Percentiles rank a stretch among this genome's conserved stretches.
These are phyloP conservation scores for Plagodis pulveraria DNA, from an alignment of 2,888 invertebrate species.

Conservation along the genomic window DNA sequence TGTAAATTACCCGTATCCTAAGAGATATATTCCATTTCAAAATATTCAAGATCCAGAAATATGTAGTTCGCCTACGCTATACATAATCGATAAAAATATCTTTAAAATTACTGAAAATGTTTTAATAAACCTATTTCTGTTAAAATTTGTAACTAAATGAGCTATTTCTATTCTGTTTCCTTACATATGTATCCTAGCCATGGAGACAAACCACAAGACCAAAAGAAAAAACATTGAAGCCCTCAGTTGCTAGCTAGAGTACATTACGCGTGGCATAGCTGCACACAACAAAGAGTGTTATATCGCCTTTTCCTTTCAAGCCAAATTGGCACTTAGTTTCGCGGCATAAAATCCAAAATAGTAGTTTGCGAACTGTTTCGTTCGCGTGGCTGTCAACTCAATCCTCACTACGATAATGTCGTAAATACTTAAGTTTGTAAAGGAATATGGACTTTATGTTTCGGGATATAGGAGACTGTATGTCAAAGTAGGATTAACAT, in stretches of 20 bases:
- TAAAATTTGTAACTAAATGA: too few relatives aligned
- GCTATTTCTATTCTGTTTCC: not conserved
- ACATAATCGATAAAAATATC: too few relatives aligned
- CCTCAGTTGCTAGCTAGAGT: slow-evolving; percentile 53
- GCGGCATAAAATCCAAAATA: slow-evolving; percentile 49
- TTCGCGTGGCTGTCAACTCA: slow-evolving; percentile 53
- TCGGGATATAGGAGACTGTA: slow-evolving; percentile 30
- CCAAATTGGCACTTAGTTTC: slow-evolving; percentile 51
- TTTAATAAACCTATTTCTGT: too few relatives aligned
- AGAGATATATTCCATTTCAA: too few relatives aligned
- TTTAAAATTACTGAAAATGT: too few relatives aligned
- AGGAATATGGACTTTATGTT: slow-evolving; percentile 35
- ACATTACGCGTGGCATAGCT: slow-evolving; percentile 60
- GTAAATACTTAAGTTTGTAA: slow-evolving; percentile 29
- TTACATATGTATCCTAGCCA: slow-evolving; percentile 5
- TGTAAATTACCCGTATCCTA: too few relatives aligned
- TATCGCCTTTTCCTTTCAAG: slow-evolving; percentile 47
- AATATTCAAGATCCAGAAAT: too few relatives aligned
- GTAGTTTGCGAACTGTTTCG: slow-evolving; percentile 44
- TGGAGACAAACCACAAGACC: slow-evolving; percentile 14
- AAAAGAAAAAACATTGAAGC: slow-evolving; percentile 49
- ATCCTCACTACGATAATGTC: slow-evolving; percentile 34
- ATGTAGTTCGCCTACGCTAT: too few relatives aligned
- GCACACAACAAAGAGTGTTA: slow-evolving; percentile 44
- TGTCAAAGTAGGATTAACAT: slow-evolving; percentile 35